Evolutionary conservation across 35 echinoderm and acorn worm genomes (phyloP), one percentile per base, ranked within the genome.

Genomic region (Heliocidaris tuberculata): DNA sequence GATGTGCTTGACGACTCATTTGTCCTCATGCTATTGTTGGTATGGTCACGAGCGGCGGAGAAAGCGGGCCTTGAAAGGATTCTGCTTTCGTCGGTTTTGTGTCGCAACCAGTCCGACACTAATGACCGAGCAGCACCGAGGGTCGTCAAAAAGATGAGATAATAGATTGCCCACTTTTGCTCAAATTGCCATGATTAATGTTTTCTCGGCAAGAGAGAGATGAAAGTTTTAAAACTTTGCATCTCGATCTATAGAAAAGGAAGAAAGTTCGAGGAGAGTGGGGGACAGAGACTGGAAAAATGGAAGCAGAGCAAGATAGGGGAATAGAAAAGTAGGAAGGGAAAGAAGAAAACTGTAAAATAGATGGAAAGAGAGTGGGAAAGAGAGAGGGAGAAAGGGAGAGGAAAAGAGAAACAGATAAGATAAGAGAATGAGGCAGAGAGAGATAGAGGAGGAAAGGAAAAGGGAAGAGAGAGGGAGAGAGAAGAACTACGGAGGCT

Each of bases 141-240:
- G 91, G 29, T 59, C 91, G 87, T 89, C n/a, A 93, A 21, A 89
- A n/a, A 32, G 29, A 59, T 48, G n/a, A 16, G 17, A 50, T 93
- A 93, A 93, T 93, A 93, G 91, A 93, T 93, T 93, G 91, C 87
- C 47, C 47, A 48, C 87, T 89, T 42, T 89, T 17, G 13, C 91
- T 52, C 91, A 93, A 93, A 93, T 93, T 93, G 91, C 47, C 91
- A 93, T 93, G 91, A 93, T 93, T 93, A 93, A 59, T 93, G 50
- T 59, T 89, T 47, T 89, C 31, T 48, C 4, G 29, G 47, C 2
- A 27, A 48, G 87, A 47, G 47, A 88, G 86, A 89, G 47, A 88
- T 24, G 32, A 42, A 42, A 13, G 1, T 42, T 1, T 31, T 27
- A 78, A n/a, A n/a, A 78, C 6, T 78, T 7, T n/a, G 65, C 65